Evolutionary conservation across 2,888 invertebrate genomes (phyloP), one percentile per base, ranked within the genome.

Genomic region (Lasioglossum marginatum): DNA sequence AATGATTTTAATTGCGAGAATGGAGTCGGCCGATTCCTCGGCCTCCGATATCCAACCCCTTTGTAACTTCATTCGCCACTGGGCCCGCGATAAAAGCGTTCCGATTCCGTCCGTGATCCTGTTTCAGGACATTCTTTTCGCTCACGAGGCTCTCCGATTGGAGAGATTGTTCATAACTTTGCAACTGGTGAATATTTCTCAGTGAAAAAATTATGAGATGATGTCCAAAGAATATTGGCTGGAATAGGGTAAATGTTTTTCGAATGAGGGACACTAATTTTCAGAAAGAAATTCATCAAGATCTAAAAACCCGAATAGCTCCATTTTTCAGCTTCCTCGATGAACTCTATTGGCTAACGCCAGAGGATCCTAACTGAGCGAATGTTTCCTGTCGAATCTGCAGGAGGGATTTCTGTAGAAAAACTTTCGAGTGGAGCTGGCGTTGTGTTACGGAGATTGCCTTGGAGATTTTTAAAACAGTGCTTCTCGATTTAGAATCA

Each of bases 1-100:
- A 85, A 84, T 85, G 77, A 85, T 79, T 85, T 83, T 83, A 85
- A 85, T 85, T 85, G 79, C 73, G 63, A 82, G 43, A 84, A 84
- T 63, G 70, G 71, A 84, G 68, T 68, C 80, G 80, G 52, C 40
- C 82, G 43, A 79, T 43, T 70, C 52, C 52, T 10, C n/a, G 40
- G 34, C 14, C 16, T n/a, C 52, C 16, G 37, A 34, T 45, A 34
- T 45, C 43, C 72, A 8, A 31, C 23, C 34, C 34, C 82, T 81
- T 83, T 83, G 83, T 76, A 72, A 83, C 48, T 16, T 52, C 60
- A 76, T 34, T 68, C 34, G 27, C 40, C 57, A 45, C 68, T 14
- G 43, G 2, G 34, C 16, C 8, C 66, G 6, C 31, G 34, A 31
- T 66, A 19, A 31, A 66, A 66, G 66, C 66, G 66, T 8, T 34